Conservation (phyloP, 2,888 invertebrate genomes). For the Opisthograptis luteolata region DNA sequence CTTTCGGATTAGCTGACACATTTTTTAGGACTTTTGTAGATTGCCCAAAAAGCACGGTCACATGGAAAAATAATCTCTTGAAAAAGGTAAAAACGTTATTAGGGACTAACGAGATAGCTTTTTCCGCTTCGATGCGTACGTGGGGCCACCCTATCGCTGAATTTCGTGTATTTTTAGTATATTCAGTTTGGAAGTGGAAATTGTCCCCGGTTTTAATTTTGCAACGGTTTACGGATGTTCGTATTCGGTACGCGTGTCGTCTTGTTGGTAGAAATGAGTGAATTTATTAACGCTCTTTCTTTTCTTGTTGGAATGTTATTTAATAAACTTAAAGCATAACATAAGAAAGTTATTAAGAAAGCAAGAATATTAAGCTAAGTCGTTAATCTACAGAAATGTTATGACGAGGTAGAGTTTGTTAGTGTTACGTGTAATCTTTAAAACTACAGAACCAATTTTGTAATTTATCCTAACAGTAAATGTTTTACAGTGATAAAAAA, state of each 20-base stretch:
- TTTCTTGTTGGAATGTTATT: background rate
- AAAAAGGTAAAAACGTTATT: conserved; percentile 46
- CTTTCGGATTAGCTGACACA: conserved; percentile 15
- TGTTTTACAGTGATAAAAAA: too few species aligned
- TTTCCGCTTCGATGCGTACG: conserved; percentile 42
- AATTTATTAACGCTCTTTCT: conserved; percentile 2
- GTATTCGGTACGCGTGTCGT: conserved; percentile 7
- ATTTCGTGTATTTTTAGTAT: conserved; percentile 24
- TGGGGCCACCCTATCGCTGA: conserved; percentile 35
- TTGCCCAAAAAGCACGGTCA: conserved; percentile 30
- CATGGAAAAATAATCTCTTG: conserved; percentile 38
- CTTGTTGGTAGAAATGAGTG: conserved; percentile 2
- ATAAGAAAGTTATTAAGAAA: background rate
- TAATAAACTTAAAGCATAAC: background rate
- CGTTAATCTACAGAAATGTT: too few species aligned
- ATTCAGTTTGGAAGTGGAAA: conserved; percentile 11
- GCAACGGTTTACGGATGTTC: conserved; percentile 3
- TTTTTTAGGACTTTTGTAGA: conserved; percentile 4
- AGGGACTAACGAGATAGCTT: conserved; percentile 48
- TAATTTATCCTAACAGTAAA: too few species aligned
- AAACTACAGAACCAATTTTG: too few species aligned
- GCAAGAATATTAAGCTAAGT: too few species aligned
- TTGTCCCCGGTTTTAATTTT: conserved; percentile 14
- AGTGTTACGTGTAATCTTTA: too few species aligned
- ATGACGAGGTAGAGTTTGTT: too few species aligned